Evolutionary conservation across 2,888 invertebrate genomes (phyloP), one percentile per base, ranked within the genome.

Genomic region (Neuroscelio doddi): DNA sequence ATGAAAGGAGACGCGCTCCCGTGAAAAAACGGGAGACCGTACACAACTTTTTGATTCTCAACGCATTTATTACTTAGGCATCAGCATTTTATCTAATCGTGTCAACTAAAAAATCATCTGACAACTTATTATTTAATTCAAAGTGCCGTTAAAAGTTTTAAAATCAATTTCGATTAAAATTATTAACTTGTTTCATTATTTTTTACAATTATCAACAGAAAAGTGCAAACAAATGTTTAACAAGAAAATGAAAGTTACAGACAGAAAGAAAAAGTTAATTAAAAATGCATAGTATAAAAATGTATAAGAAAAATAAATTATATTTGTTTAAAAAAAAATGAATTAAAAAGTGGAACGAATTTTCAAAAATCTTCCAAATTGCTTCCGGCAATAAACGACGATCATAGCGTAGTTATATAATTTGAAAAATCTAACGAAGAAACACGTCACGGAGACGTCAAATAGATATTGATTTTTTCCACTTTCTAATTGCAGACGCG

Each of bases 1-100:
- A 83, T 80, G 81, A 82, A 81, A 82, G 81, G 81, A 81, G 81
- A 81, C 80, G 80, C 76, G 75, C 75, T 75, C 69, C 47, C 44
- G 56, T 44, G 59, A 68, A 75, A 73, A 72, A 64, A 36, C 14
- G n/a, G 10, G 15, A 24, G 24, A 64, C 52, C 32, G 58, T 46
- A 59, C 49, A 61, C 29, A 29, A 39, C 49, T 61, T 68, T 57
- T 56, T 55, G 42, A 42, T 51, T 51, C 45, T 34, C 17, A 29
- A 8, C 45, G 39, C 58, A 58, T 30, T 64, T 55, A 58, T 42
- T 50, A 51, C 36, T 26, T 26, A 15, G 34, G 8, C 34, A 8
- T 17, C 30, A 34, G 29, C 30, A 42, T 52, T 17, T 27, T 8
- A 8, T 41, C 21, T n/a, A 34, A 10, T 38, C 53, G 34, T 46